These are phyloP conservation scores for Cyrtonyx montezumae DNA, from an alignment of 2,113 vertebrate genomes.

Conservation along the genomic window DNA sequence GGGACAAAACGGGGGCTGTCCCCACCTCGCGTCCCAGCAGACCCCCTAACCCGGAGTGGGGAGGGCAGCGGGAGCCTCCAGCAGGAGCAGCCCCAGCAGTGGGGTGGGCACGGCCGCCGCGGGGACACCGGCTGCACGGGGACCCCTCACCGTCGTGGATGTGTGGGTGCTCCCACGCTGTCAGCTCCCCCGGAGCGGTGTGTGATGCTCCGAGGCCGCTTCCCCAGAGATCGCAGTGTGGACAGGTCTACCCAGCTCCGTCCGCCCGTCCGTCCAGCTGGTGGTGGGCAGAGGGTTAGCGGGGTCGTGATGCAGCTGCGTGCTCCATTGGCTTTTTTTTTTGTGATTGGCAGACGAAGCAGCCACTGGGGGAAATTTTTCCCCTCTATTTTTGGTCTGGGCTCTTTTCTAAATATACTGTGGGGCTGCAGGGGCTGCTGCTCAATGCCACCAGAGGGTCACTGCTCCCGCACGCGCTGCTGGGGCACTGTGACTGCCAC, in stretches of 20 bases:
- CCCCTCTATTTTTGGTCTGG: constrained; percentile 65
- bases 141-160: neutral
- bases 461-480: neutral
- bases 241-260: neutral
- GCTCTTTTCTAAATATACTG: constrained; percentile 71
- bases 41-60: neutral
- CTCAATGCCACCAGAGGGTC: constrained; percentile 51
- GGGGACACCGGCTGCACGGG: fast-evolving
- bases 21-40: fast-evolving
- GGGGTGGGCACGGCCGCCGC: neutral
- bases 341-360: constrained; percentile 40
- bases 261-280: neutral
- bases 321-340: constrained; percentile 26
- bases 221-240: neutral
- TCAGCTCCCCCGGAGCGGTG: fast-evolving
- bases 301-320: neutral
- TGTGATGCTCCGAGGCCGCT: neutral
- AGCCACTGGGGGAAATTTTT: constrained; percentile 28
- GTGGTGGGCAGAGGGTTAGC: fast-evolving
- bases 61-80: neutral
- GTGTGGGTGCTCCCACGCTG: fast-evolving
- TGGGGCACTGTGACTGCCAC: neutral
- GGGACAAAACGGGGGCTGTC: neutral
- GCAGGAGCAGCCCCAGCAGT: neutral
- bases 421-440: constrained; percentile 49